These are phyloP conservation scores for Sebastes hopkinsi DNA, from an alignment of 2,797 vertebrate genomes.

Conservation along the genomic window DNA sequence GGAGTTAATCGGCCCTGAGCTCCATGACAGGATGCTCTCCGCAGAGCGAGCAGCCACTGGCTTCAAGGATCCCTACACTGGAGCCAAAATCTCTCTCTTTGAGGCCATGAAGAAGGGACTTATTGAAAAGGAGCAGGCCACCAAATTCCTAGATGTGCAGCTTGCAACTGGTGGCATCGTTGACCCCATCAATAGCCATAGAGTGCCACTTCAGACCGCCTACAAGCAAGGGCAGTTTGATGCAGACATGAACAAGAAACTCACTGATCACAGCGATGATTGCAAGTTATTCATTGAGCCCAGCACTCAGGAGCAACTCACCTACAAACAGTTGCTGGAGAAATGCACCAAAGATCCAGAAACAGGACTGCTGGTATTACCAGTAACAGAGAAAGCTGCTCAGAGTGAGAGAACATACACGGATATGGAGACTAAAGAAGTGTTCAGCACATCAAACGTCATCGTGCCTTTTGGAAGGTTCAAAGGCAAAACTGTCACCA, in stretches of 20 bases:
- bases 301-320: conserved; percentile 82
- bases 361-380: conserved; percentile 82
- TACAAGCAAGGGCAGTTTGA: conserved; percentile 86
- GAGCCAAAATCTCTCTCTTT: conserved; percentile 82
- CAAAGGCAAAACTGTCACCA: conserved; percentile 90
- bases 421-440: conserved; percentile 87
- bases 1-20: conserved; percentile 83
- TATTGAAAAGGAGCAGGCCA: conserved; percentile 81
- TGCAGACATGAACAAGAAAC: conserved; percentile 81
- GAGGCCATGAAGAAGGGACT: conserved; percentile 87
- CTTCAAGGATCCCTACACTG: conserved; percentile 86
- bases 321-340: conserved; percentile 80
- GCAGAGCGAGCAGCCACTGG: conserved; percentile 86
- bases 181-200: conserved; percentile 84
- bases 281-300: conserved; percentile 84
- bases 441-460: conserved; percentile 87
- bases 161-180: conserved; percentile 87
- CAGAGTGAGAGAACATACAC: conserved; percentile 83
- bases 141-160: conserved; percentile 85
- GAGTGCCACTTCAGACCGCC: conserved; percentile 82
- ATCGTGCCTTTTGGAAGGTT: conserved; percentile 89
- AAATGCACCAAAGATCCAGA: conserved; percentile 82
- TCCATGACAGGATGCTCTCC: conserved; percentile 83
- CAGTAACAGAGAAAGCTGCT: conserved; percentile 85
- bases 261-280: conserved; percentile 78